Evolutionary conservation across 2,797 vertebrate species (phyloP).

Genomic region (Siniperca undulata): DNA sequence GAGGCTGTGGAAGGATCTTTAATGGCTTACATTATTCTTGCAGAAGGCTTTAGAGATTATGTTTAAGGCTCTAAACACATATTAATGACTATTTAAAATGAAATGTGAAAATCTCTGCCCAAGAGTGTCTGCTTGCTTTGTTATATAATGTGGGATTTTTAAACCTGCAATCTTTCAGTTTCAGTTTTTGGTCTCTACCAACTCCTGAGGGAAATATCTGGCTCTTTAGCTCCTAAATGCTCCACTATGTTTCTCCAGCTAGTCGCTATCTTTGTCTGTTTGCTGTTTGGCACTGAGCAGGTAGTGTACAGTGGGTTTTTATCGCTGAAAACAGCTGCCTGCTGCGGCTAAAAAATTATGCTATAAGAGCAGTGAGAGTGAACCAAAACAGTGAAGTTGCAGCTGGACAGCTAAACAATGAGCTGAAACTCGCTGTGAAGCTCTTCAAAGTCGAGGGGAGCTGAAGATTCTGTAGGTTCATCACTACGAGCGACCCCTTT

Average conservation of each 20-base stretch:
- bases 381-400: neutral
- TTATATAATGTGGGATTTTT: neutral
- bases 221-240: neutral
- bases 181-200: neutral
- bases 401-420: neutral
- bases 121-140: neutral
- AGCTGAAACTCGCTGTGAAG: neutral
- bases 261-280: too few species aligned
- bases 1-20: neutral
- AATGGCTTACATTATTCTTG: constrained; percentile 16
- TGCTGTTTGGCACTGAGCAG: neutral
- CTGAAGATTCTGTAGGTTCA: neutral
- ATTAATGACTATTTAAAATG: constrained; percentile 19
- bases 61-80: neutral
- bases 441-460: neutral
- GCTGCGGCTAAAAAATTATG: neutral
- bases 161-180: neutral
- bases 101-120: neutral
- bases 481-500: neutral
- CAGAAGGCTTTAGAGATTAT: constrained; percentile 24
- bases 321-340: neutral
- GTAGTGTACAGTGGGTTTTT: neutral
- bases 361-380: neutral
- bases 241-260: neutral
- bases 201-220: neutral